Evolutionary conservation across 2,113 vertebrate species (phyloP).

Genomic region (Emberiza fucata): DNA sequence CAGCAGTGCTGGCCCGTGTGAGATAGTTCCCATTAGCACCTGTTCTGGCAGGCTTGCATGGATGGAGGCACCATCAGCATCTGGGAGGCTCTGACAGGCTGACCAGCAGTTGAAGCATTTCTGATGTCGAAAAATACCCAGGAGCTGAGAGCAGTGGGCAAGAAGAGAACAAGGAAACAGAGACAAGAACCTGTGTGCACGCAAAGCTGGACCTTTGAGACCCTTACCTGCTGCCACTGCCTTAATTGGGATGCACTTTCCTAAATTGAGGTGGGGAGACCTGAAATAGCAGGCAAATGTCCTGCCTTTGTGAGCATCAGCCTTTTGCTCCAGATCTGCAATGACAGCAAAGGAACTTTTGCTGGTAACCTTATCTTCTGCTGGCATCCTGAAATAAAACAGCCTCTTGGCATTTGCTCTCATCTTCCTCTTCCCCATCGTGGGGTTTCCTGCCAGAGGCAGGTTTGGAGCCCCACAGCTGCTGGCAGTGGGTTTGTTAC

Average conservation of each 20-base stretch:
- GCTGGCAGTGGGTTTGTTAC: not conserved
- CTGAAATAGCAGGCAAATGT: not conserved
- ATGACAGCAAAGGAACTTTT: constrained; percentile 43
- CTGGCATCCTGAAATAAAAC: constrained; percentile 27
- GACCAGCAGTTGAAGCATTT: not conserved
- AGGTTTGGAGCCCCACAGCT: not conserved
- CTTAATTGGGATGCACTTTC: not conserved
- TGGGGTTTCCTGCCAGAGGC: not conserved
- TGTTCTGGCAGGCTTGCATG: not conserved
- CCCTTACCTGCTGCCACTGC: not conserved
- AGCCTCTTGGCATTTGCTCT: not conserved
- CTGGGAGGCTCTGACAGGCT: not conserved
- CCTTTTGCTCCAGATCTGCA: not conserved
- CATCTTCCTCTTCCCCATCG: not conserved
- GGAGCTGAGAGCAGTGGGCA: not conserved
- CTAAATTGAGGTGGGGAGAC: not conserved
- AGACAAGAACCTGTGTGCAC: rapidly evolving
- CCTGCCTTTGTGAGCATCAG: not conserved
- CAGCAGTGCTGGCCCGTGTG: not conserved
- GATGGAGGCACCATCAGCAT: not conserved
- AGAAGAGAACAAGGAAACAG: not conserved
- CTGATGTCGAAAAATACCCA: not conserved
- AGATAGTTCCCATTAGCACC: not conserved
- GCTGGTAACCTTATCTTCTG: constrained; percentile 4
- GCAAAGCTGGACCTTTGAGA: not conserved